Evolutionary conservation across 2,888 invertebrate genomes (phyloP).

Genomic region (Dioctria linearis): DNA sequence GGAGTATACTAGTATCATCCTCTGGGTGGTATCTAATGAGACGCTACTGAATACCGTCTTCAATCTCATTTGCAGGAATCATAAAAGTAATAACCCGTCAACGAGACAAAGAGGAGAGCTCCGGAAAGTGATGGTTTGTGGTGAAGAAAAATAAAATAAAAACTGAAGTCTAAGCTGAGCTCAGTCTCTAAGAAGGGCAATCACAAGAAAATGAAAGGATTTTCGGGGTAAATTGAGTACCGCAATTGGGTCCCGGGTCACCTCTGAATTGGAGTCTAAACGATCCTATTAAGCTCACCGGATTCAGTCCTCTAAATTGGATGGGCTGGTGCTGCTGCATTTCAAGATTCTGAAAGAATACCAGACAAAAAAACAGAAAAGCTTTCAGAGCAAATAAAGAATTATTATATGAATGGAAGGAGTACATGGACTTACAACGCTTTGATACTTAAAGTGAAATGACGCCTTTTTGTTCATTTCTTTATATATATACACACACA

Average conservation of each 20-base stretch:
- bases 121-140: background rate
- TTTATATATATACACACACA: too few species aligned
- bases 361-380: too few species aligned
- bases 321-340: conserved; percentile 1
- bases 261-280: conserved; percentile 20
- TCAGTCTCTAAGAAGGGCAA: conserved; percentile 12
- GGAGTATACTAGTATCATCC: background rate
- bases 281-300: conserved; percentile 13
- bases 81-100: conserved; percentile 47
- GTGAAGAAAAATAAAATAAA: conserved; percentile 1
- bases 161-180: background rate
- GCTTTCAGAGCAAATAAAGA: conserved; percentile 1
- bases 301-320: conserved; percentile 35
- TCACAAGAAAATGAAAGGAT: conserved; percentile 39
- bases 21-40: background rate
- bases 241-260: conserved; percentile 27
- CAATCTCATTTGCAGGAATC: conserved; percentile 31
- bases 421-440: background rate
- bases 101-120: background rate
- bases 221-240: conserved; percentile 37
- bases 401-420: conserved; percentile 17
- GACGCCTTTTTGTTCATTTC: background rate
- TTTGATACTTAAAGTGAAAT: too few species aligned
- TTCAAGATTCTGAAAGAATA: background rate
- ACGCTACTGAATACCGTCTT: conserved; percentile 22